Evolutionary conservation across 2,797 vertebrate species (phyloP).

Genomic region (Apodemus agrarius): DNA sequence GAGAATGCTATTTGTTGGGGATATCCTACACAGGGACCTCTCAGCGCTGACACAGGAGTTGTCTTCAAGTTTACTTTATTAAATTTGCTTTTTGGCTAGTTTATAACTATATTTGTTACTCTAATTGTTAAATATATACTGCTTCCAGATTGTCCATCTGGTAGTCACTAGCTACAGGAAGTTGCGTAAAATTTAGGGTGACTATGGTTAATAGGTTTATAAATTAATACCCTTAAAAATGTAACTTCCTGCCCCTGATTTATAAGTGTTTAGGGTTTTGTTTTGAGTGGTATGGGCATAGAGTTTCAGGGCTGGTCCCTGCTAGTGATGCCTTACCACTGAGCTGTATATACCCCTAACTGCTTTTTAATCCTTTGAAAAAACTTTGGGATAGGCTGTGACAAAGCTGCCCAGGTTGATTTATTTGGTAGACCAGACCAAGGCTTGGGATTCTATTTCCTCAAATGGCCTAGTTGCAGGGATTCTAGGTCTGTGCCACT

Average conservation of each 20-base stretch:
- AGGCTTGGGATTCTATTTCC: background rate
- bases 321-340: background rate
- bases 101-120: background rate
- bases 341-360: background rate
- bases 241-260: background rate
- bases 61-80: background rate
- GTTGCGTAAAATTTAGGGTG: slow-evolving; percentile 20
- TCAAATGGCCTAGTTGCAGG: background rate
- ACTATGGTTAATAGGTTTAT: slow-evolving; percentile 21
- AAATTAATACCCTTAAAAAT: background rate
- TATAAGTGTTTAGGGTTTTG: background rate
- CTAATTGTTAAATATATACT: background rate
- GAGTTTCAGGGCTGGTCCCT: background rate
- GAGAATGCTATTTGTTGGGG: background rate
- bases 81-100: background rate
- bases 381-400: background rate
- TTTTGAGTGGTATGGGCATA: background rate
- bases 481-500: background rate
- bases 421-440: background rate
- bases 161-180: background rate
- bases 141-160: background rate
- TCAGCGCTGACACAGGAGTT: background rate
- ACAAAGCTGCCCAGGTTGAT: background rate
- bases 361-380: background rate
- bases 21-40: background rate